Conservation (phyloP, 2,113 vertebrate species). For the Petrocephalus microphthalmus region DNA sequence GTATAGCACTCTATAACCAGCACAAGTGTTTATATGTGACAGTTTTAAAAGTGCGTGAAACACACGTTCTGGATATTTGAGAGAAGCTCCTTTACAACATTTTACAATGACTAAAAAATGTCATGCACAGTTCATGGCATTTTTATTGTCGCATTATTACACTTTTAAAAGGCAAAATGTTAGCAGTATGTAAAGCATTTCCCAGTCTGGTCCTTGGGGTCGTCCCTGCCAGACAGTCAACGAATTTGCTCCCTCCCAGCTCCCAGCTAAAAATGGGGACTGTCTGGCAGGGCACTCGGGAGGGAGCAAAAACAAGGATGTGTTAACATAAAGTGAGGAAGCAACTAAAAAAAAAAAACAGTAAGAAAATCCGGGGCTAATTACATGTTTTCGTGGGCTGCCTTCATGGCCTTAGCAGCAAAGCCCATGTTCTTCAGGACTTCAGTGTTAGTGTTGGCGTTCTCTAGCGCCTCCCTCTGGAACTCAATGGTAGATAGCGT, state of each 20-base stretch:
- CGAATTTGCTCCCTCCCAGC: too few species aligned
- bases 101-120: background rate
- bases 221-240: too few species aligned
- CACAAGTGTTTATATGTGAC: background rate
- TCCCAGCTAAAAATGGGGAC: too few species aligned
- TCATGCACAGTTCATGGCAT: background rate
- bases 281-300: too few species aligned
- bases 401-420: constrained; percentile 95
- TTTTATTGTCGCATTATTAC: background rate
- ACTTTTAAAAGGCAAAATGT: background rate
- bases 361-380: background rate
- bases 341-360: background rate
- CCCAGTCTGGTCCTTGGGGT: too few species aligned
- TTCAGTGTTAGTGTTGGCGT: constrained; percentile 98
- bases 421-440: constrained; percentile 98
- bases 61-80: background rate
- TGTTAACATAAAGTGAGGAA: background rate
- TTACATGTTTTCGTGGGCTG: constrained; percentile 97
- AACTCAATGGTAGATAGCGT: constrained; percentile 97
- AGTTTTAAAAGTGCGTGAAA: background rate
- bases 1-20: background rate
- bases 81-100: background rate
- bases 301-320: too few species aligned
- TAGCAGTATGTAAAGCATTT: too few species aligned
- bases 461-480: constrained; percentile 94